Conservation (phyloP, 2,113 vertebrate genomes). For the Morone saxatilis region DNA sequence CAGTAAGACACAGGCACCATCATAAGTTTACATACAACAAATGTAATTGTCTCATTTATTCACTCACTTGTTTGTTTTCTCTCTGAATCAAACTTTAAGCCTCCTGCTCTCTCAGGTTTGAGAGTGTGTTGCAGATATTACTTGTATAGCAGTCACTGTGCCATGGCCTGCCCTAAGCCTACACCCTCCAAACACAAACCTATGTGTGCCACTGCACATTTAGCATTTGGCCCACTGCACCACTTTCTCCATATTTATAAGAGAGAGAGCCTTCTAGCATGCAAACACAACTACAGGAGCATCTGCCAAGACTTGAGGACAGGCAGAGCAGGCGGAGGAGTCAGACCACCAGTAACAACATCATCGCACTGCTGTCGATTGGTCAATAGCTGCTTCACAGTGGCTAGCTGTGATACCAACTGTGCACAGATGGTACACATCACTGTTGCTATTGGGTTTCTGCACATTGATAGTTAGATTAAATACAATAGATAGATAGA, state of each 20-base stretch:
- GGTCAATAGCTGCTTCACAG: neutral
- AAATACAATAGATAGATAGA: no score
- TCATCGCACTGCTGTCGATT: neutral
- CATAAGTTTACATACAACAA: no score
- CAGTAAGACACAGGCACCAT: no score
- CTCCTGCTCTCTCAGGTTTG: neutral
- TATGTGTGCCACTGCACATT: conserved; percentile 26
- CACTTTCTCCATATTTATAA: conserved; percentile 29
- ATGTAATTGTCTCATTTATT: no score
- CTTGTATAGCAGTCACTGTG: neutral
- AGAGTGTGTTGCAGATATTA: neutral
- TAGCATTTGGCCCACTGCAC: conserved; percentile 11
- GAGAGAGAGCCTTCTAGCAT: conserved; percentile 1
- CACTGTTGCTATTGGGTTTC: neutral
- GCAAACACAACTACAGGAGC: neutral
- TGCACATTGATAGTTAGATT: neutral
- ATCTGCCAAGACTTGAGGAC: conserved; percentile 23
- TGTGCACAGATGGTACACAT: conserved; percentile 3
- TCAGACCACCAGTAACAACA: neutral
- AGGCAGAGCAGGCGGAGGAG: neutral
- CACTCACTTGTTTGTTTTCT: neutral
- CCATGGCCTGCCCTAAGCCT: neutral
- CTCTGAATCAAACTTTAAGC: neutral
- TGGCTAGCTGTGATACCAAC: neutral
- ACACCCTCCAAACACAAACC: conserved; percentile 15